Evolutionary conservation across 2,888 invertebrate genomes (phyloP), one percentile per base, ranked within the genome.

Genomic region (Tridacna gigas): DNA sequence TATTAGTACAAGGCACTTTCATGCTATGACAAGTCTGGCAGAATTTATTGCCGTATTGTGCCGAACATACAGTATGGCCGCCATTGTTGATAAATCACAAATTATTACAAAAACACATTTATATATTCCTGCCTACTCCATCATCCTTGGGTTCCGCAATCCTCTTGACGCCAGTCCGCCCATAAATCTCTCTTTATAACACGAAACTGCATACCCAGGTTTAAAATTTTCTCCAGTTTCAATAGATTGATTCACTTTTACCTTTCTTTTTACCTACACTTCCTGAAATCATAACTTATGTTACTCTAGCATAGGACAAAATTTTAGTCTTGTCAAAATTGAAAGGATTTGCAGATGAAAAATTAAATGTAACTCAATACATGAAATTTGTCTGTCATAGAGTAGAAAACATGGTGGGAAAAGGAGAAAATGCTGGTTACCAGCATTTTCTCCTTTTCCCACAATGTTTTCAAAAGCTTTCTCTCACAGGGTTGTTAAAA

Each of bases 81-180:
- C 56, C 77, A 71, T 69, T 48, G 47, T 61, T 71, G 73, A 78
- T 78, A 78, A 78, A 78, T 78, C 78, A 78, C 28, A 63, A 60
- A 73, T 78, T 78, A 78, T 78, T 78, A 78, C 73, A 78, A 78
- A 78, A 78, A 78, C 73, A 78, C 73, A 69, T 69, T 77, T 66
- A 77, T 77, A 67, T 66, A 77, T 77, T 65, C 78, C 78, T 77
- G 63, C 73, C 73, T 71, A 73, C 71, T 78, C 60, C 78, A 78
- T 78, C 78, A 73, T 78, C 45, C 65, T 51, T 26, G 22, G 47
- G 18, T 26, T 71, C 25, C 45, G 20, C 73, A 73, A 71, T 78
- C 61, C 78, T 78, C 78, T 45, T 61, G 78, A 73, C 78, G 78
- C 78, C 78, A 73, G n/a, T 20, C 45, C 20, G 63, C 60, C 61